phyloP scores from a whole-genome alignment of 1,140 invertebrate species.

The Zaprionus vittiger region DNA sequence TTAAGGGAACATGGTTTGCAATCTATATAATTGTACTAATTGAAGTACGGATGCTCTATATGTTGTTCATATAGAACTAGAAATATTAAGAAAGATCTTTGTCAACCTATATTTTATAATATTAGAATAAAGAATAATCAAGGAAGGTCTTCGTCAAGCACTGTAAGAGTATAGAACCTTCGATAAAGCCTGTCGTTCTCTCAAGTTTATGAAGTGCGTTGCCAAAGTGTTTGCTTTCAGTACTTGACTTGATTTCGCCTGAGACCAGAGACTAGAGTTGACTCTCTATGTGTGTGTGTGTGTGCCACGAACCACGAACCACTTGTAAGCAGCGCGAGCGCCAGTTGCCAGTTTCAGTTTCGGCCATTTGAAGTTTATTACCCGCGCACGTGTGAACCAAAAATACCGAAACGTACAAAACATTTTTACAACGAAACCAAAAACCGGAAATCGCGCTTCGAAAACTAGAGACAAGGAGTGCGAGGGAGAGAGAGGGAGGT shows the following conservation, averaged over 20 bases:
- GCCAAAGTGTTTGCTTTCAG: constrained; percentile 50
- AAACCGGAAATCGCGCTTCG: constrained; percentile 69
- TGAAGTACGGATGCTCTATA: too few species aligned
- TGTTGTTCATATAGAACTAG: too few species aligned
- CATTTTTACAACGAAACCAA: constrained; percentile 74
- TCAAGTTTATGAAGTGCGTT: constrained; percentile 38
- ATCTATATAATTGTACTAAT: too few species aligned
- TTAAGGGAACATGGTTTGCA: background rate
- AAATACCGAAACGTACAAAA: constrained; percentile 78
- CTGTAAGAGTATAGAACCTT: background rate
- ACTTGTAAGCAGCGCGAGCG: constrained; percentile 45
- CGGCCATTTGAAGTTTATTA: constrained; percentile 81
- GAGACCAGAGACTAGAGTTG: constrained; percentile 18
- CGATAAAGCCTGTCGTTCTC: background rate
- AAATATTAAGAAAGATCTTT: too few species aligned
- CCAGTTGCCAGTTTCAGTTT: constrained; percentile 55
- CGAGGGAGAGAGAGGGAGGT: background rate
- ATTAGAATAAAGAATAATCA: too few species aligned
- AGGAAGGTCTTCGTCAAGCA: background rate
- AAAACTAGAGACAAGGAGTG: background rate
- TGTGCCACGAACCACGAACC: constrained; percentile 43
- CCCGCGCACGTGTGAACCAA: constrained; percentile 79
- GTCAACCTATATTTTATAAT: too few species aligned
- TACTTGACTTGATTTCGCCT: constrained; percentile 49
- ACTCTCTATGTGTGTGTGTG: background rate